Evolutionary conservation across 2,113 vertebrate species (phyloP), one percentile per base, ranked within the genome.

Genomic region (Tretioscincus oriximinensis): DNA sequence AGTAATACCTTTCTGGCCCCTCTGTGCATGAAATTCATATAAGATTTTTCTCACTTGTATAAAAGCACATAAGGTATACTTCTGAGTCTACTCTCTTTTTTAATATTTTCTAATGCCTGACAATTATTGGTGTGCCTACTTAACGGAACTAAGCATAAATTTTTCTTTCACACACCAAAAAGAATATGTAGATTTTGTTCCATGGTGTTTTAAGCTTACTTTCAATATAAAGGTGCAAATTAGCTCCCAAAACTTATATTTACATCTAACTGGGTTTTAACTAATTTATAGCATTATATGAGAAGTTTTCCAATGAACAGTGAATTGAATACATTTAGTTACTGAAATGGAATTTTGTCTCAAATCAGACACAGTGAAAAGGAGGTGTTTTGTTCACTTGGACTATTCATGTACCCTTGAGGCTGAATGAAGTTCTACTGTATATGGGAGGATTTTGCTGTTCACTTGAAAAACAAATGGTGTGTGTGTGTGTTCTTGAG

Each of bases 151-250:
- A 68, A 22, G 58, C 77, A 69, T 18, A 74, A 41, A 18, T 14
- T n/a, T 41, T 60, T 29, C 58, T 84, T 85, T 79, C 54, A 81
- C 71, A 78, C 47, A 24, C 31, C n/a, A 70, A 54, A 65, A 67
- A 49, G 9, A 9, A 29, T 61, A 49, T 69, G 64, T 7, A 72
- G 29, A 76, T 78, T 49, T 81, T 73, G 73, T 24, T 73, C 7
- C 70, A 47, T 5, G 31, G 26, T 60, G 60, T 68, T 69, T 35
- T 65, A 70, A 79, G 20, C 41, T 29, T 29, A 20, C 41, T 63
- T 61, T 26, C 2, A 78, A 68, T 20, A 75, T 16, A 78, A 65
- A 79, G 69, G 76, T 80, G 29, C 65, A 77, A 84, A 80, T 29
- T 80, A 22, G 47, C 29, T 73, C 73, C 14, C 54, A 58, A 58